These are phyloP conservation scores for Crematogaster levior DNA, from an alignment of 2,888 invertebrate species.

Conservation along the genomic window DNA sequence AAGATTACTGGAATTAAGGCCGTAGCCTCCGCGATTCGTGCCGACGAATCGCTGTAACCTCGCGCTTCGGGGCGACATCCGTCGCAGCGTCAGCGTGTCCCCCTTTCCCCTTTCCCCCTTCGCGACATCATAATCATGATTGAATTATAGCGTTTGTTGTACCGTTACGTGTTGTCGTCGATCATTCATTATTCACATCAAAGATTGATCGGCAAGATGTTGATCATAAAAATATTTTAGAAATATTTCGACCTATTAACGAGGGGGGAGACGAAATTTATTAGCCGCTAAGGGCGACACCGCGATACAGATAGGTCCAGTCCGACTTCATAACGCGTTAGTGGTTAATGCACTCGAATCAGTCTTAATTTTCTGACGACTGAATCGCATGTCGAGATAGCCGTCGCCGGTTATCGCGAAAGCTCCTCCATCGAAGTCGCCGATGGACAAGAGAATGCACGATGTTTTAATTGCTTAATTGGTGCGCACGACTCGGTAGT, in stretches of 20 bases:
- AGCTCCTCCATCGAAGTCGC: conserved; percentile 34
- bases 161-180: conserved; percentile 10
- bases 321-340: not conserved
- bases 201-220: not conserved
- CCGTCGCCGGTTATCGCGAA: conserved; percentile 32
- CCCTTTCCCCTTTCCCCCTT: not conserved
- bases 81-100: too few species aligned
- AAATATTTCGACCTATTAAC: conserved; percentile 22
- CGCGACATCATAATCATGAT: not conserved
- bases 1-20: conserved; percentile 85
- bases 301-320: conserved; percentile 16
- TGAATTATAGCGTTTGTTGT: not conserved
- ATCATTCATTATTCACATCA: not conserved
- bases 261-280: conserved; percentile 21
- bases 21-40: conserved; percentile 64
- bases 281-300: conserved; percentile 17
- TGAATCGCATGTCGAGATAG: conserved; percentile 40
- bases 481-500: conserved; percentile 52
- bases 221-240: not conserved
- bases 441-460: conserved; percentile 57
- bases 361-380: conserved; percentile 35
- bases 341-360: conserved; percentile 35
- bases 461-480: conserved; percentile 81
- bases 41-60: conserved; percentile 50
- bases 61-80: conserved; percentile 44